Conservation (phyloP, 2,113 vertebrate species). For the Micronycteris hirsuta region DNA sequence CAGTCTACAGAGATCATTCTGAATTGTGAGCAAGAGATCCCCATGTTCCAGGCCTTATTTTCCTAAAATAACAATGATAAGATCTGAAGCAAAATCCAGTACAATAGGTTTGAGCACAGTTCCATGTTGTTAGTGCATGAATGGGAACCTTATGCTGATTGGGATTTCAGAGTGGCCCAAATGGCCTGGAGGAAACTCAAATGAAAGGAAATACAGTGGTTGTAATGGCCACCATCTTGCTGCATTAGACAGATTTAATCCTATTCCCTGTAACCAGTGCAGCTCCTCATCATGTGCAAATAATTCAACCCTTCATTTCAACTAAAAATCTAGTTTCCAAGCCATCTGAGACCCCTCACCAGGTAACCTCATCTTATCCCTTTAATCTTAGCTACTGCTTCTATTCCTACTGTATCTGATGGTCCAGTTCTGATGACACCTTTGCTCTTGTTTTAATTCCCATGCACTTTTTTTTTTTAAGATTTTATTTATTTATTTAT, state of each 20-base stretch:
- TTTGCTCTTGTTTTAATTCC: neutral
- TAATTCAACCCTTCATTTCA: neutral
- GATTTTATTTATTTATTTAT: no score
- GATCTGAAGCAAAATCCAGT: neutral
- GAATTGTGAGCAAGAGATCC: neutral
- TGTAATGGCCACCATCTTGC: neutral
- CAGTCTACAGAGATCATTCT: neutral
- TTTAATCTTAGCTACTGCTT: neutral
- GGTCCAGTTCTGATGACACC: neutral
- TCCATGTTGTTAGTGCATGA: neutral
- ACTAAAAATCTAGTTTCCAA: neutral
- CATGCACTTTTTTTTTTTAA: no score
- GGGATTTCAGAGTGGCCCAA: neutral
- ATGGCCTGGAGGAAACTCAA: neutral
- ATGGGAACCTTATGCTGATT: neutral
- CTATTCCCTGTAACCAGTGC: neutral
- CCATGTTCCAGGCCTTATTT: neutral
- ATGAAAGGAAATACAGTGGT: neutral
- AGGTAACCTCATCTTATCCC: neutral
- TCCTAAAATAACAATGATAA: neutral
- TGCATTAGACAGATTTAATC: neutral
- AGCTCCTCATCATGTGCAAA: neutral
- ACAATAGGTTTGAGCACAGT: neutral
- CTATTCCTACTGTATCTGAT: neutral
- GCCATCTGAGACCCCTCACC: neutral